Base-by-base conservation (phyloP, 2,888 invertebrate genomes). In the Heteropelma amictum region DNA sequence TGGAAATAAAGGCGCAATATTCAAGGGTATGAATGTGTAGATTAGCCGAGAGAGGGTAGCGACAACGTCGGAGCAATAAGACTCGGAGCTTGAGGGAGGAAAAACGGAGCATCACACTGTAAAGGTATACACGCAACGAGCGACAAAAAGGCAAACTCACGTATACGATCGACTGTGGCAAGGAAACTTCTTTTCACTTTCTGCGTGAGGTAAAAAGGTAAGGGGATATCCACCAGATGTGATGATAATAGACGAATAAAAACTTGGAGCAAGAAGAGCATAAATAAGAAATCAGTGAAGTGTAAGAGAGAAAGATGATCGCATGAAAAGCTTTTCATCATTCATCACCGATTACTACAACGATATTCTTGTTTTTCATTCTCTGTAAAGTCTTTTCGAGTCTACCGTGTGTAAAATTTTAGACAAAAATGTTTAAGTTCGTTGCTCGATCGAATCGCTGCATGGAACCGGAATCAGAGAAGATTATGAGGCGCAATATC, bases 1-100 rank as follows among this genome's bases (percentile, higher is more conserved):
- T 61, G 71, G 54, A 70, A 68, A 80, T 64, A 68, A 74, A 78
- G 51, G 54, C 14, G 30, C 38, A 19, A 51, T 14, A 8, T 56
- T 40, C 40, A n/a, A 14, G 42, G 5, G 38, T 40, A 30, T 40
- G n/a, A 47, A 21, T 30, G 42, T 26, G 42, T 17, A n/a, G n/a
- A n/a, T n/a, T n/a, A n/a, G 47, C 5, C n/a, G 26, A 51, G 47
- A 30, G 17, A 14, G 28, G 14, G 23, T n/a, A n/a, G 14, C 21
- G 19, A 60, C 17, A 35, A 58, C 28, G 17, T 30, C 49, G 5
- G 35, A 17, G 23, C 38, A 64, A 30, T 38, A 30, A 51, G 49
- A 28, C 51, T 67, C 35, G 60, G 40, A 8, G 47, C 21, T 28
- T n/a, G 51, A 47, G 23, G 8, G 35, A 51, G 35, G 54, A 42